These are phyloP conservation scores for Nettapus auritus DNA, from an alignment of 2,113 vertebrate genomes.

Conservation along the genomic window DNA sequence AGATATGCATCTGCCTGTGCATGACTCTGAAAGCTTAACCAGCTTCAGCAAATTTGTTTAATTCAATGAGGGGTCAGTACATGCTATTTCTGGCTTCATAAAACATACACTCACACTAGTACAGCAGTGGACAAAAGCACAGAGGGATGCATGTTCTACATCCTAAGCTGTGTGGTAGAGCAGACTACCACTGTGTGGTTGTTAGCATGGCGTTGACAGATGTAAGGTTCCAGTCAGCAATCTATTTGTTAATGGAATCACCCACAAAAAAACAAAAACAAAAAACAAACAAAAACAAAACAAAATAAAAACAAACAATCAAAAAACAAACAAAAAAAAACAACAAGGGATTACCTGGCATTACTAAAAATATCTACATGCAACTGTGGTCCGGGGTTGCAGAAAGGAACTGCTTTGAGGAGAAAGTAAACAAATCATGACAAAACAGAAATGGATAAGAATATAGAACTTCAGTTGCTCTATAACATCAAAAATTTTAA, in stretches of 20 bases:
- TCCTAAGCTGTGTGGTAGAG: background rate
- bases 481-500: background rate
- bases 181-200: background rate
- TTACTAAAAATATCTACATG: background rate
- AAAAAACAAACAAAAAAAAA: background rate
- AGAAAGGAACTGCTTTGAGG: background rate
- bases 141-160: background rate
- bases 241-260: background rate
- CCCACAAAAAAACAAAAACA: background rate
- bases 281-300: background rate
- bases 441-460: background rate
- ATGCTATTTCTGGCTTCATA: background rate
- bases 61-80: conserved; percentile 48
- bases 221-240: background rate
- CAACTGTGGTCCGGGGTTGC: background rate
- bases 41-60: conserved; percentile 44
- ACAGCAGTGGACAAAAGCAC: background rate
- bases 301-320: too few relatives aligned
- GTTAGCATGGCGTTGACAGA: background rate
- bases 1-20: conserved; percentile 6
- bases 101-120: background rate
- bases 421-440: background rate
- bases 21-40: conserved; percentile 62
- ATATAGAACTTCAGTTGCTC: background rate
- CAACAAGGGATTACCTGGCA: background rate